Base-by-base conservation (phyloP, 2,797 vertebrate species). In the Lindbergichthys nudifrons region DNA sequence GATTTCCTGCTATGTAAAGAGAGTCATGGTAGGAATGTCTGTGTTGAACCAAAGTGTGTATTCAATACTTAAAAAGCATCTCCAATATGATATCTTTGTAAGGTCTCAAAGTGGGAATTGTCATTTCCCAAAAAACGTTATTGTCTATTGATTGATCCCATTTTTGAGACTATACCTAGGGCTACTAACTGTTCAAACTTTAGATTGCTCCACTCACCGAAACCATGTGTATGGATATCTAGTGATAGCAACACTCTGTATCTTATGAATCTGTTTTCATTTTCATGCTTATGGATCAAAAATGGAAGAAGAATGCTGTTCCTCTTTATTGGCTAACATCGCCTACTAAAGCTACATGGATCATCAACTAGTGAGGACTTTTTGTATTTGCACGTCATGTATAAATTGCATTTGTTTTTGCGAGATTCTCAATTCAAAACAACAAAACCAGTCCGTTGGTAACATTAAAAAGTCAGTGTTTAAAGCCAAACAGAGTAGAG, bases 1-100 rank as follows among this genome's bases (percentile, higher is more conserved):
- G 75, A 88, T 92, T 94, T 93, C 94, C 90, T 87, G 88, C 85
- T 59, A 63, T 80, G 89, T 88, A 87, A 91, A 87, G 88, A 84
- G 88, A 93, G 77, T 70, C 76, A 58, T 45, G 71, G 36, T 46
- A 80, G 89, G 89, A 93, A 93, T 90, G 69, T 61, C 26, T 48
- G 26, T 59, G 26, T 41, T 61, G 43, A 4, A 77, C 36, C 32
- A 16, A 53, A 63, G 42, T 45, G 47, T 59, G 26, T 36, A 61
- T 53, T 26, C 16, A 5, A 53, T 18, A 60, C 61, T 45, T 36
- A 43, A 30, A 63, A 9, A 56, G 54, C 36, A 13, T 50, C 4
- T 74, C 19, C 6, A 65, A 6, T 51, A 54, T 21, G 39, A 71
- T 57, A 64, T 62, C 4, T 80, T 61, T 50, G 21, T 65, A 65